Base-by-base conservation (phyloP, 2,113 vertebrate genomes). In the Rhinolophus ferrumequinum region DNA sequence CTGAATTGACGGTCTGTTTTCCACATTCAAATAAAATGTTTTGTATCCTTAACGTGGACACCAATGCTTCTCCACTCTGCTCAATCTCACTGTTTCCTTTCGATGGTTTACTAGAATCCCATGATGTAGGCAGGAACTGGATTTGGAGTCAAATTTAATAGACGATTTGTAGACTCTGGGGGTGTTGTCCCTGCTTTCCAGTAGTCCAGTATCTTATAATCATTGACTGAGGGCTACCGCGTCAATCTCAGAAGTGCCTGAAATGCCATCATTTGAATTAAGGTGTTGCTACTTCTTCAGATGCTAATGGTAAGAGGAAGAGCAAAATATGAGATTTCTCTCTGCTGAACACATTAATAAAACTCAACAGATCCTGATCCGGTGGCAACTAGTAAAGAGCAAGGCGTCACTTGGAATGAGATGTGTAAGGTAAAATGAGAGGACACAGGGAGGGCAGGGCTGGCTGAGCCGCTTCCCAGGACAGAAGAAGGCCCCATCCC, bases 41-140 rank as follows among this genome's bases (percentile, higher is more conserved):
- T 0, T 56, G 0, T 44, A 0, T 41, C 33, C 56, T 44, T 73
- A 15, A 18, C 8, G 2, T 72, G 66, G 41, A 24, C 2, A 9
- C 41, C 2, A 44, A 2, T 52, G n/a, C 67, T 30, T 86, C 22
- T 58, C 35, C 10, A 7, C 21, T 56, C 14, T 33, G 22, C 19
- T 62, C 33, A 14, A 8, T 35, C 12, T 79, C 10, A 3, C 24
- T n/a, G 0, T 70, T 66, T 86, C 16, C 58, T 70, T 83, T 58
- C 12, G 18, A 62, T 11, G 19, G 5, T 33, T 83, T 76, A 21
- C 50, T 41, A 54, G 30, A 91, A n/a, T 54, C 18, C 35, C 12
- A n/a, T 33, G 30, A 14, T 35, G 13, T 18, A 44, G 50, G 26
- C 58, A 33, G 16, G 4, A 67, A 58, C 24, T 86, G 1, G n/a